Evolutionary conservation across 2,113 vertebrate species (phyloP), one percentile per base, ranked within the genome.

Genomic region (Nibea coibor): DNA sequence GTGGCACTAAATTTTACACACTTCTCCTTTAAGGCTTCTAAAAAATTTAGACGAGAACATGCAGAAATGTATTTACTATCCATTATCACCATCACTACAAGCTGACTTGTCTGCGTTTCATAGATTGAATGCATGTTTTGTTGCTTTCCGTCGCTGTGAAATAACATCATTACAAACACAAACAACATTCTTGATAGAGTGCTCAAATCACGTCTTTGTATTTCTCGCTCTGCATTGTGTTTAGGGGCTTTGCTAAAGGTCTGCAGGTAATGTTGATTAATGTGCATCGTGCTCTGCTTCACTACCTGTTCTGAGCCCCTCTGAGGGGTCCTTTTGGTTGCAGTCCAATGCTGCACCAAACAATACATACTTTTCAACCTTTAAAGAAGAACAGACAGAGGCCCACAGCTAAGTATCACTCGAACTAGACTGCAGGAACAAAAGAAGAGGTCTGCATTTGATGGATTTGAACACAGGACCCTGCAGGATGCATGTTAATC

Each of bases 401-500:
- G 39, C 15, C 15, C 12, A 11, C 2, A 15, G 16, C 6, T 22
- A 54, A 39, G 12, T 17, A 22, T 47, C 22, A 61, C 54, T 61
- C 28, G 58, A 48, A 39, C 15, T 31, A 20, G 22, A 53, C 0
- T 28, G 7, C 42, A 59, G 11, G 17, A 65, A 72, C 79, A 68
- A 75, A 68, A 67, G 16, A 2, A 12, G 8, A 57, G 22, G 22
- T 65, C 35, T 22, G 43, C 24, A 35, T 72, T 42, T 67, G 39
- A 81, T 22, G 43, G 45, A 51, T 72, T 42, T 67, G 39, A 81
- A 61, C 65, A 12, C 3, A 0, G 24, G 26, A 74, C 31, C 24
- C 39, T 20, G 11, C 26, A 17, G 62, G 17, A 28, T 63, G 57
- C 71, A 78, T 80, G 61, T 43, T 78, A 81, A 83, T 82, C 61